Base-by-base conservation (phyloP, 1,140 invertebrate species). In the Drosophila fuyamai region DNA sequence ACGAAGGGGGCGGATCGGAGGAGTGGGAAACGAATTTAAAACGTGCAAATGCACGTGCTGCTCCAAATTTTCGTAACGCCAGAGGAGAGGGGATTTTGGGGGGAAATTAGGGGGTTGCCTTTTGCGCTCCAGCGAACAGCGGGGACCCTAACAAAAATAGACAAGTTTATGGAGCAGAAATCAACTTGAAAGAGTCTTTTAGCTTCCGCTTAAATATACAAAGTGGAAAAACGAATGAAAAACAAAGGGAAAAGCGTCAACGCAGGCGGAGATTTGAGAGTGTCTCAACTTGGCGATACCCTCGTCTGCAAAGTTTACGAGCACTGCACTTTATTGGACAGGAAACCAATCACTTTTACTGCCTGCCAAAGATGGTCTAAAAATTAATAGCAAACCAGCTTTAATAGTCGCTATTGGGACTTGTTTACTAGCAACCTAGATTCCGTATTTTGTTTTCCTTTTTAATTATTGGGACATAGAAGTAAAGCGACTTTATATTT, bases 141-240 rank as follows among this genome's bases (percentile, higher is more conserved):
- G 67, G 54, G 46, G 66, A 73, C 70, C 66, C 54, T 72, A 68
- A 88, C 72, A 63, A 71, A 88, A 88, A 88, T 88, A 88, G 83
- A 88, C 83, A 89, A 88, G 84, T 88, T 88, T 88, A 88, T 88
- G 83, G 84, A 88, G 83, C 84, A 88, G 83, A 88, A 88, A 88
- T 83, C 83, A 86, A 88, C 67, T 88, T 88, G 79, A 88, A 88
- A 88, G 79, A 88, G 55, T 83, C 84, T 88, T 88, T 89, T 88
- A 88, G 83, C 83, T 88, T 88, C 83, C 83, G 83, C 84, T 73
- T 85, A 77, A 77, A 68, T 72, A 79, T 76, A 78, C 61, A 55
- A 63, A 75, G 78, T 67, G 47, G 53, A 78, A 83, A 79, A 76
- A 65, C 68, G 61, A 62, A 82, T 61, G 44, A 16, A 56, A 59